Evolutionary conservation across 2,797 vertebrate genomes (phyloP), one percentile per base, ranked within the genome.

Genomic region (Chaetodon trifasciatus): DNA sequence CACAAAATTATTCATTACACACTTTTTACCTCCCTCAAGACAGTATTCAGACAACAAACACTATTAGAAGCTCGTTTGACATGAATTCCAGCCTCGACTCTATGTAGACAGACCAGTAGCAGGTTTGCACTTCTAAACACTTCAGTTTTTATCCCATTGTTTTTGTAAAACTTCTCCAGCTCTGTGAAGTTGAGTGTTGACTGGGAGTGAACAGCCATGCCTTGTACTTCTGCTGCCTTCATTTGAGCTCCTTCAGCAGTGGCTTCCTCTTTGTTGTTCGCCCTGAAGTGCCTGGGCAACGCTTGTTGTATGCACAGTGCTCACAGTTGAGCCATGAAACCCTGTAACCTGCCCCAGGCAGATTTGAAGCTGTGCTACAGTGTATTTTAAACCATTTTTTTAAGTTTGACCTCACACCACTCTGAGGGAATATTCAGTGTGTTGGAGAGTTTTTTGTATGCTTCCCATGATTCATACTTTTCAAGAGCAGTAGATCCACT

Each of bases 261-360:
- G 42, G n/a, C 67, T 58, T 78, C 53, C 13, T 78, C 61, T 83
- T 49, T 61, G 17, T 52, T 44, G 17, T 71, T 70, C 49, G 73
- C 44, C 60, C 47, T 32, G 40, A 83, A 63, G 63, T 46, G 37
- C 74, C 50, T 3, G 6, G 75, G 65, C 65, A 62, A 69, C 65
- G 44, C 37, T 71, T 76, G 79, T 64, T 78, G 68, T 61, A 47
- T 75, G 70, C 63, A 53, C 76, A 83, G 67, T 23, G 24, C 70
- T 71, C 28, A 66, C 53, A 69, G 62, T 52, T 75, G 37, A 72
- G 50, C 79, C 63, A 77, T 76, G 39, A 62, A 79, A 52, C 62
- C 55, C 49, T 78, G 65, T 67, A 73, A 82, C 74, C 62, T 81
- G 52, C 71, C 71, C 49, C 55, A 64, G 61, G 61, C 67, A 68